Percentiles rank a stretch among this genome's conserved stretches.
These are phyloP conservation scores for Agrochola lota DNA, from an alignment of 2,888 invertebrate species.

Conservation along the genomic window DNA sequence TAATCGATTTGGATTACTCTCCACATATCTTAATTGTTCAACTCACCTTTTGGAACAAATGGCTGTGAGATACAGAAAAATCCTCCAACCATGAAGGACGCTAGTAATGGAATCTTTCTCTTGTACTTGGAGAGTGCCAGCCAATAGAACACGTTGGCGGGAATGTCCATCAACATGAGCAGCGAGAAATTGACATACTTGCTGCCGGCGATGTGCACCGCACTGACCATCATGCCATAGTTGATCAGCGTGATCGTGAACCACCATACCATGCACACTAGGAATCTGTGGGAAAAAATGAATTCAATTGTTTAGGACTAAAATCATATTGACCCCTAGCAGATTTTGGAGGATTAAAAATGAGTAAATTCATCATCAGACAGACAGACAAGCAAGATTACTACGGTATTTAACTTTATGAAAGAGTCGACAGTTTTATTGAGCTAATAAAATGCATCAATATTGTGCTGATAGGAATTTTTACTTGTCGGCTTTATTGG, in stretches of 20 bases:
- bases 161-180: slow-evolving; percentile 86
- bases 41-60: slow-evolving; percentile 82
- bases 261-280: slow-evolving; percentile 88
- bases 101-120: slow-evolving; percentile 80
- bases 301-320: background rate
- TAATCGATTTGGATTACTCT: background rate
- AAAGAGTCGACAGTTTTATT: slow-evolving; percentile 6
- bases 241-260: slow-evolving; percentile 87
- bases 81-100: slow-evolving; percentile 84
- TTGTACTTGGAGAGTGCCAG: slow-evolving; percentile 83
- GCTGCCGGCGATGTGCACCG: slow-evolving; percentile 86
- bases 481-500: background rate
- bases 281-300: slow-evolving; percentile 68
- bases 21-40: background rate
- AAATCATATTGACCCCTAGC: background rate
- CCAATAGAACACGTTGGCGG: slow-evolving; percentile 86
- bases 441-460: background rate
- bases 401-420: slow-evolving; percentile 1
- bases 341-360: background rate
- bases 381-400: background rate
- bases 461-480: background rate
- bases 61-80: slow-evolving; percentile 85
- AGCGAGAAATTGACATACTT: slow-evolving; percentile 87
- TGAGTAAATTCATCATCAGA: background rate
- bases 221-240: slow-evolving; percentile 89